Evolutionary conservation across 35 echinoderm and acorn worm genomes (phyloP), one percentile per base, ranked within the genome.

Genomic region (Apostichopus californicus): DNA sequence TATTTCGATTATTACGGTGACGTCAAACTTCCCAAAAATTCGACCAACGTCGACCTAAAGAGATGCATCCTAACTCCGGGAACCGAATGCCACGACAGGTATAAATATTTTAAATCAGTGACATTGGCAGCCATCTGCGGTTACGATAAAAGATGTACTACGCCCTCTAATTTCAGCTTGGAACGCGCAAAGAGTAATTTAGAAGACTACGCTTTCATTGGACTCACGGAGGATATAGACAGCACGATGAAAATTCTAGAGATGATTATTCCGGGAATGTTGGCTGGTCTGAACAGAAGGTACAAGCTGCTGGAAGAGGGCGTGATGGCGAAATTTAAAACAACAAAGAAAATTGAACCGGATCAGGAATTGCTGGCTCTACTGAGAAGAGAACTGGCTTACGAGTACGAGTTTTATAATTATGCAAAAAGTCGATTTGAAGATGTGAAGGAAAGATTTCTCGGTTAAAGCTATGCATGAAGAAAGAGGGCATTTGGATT

Each of bases 1-100:
- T 82, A 82, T 52, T 82, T 82, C 80, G 55, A 82, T 52, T 82
- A 82, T 82, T 82, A 82, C 80, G 80, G 80, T 24, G 80, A 82
- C 55, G 55, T 52, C 5, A 82, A 82, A 52, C 52, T 82, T 17
- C 46, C 80, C 9, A 82, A 82, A n/a, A 82, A 82, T 57, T 55
- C 46, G 6, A 82, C 80, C 34, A 57, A 82, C 13, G 80, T 82
- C 22, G 55, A 55, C 8, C 25, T 82, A 15, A 82, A 82, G 8
- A 57, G 23, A 5, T 82, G 80, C 18, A 82, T 82, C 46, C 34
- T 14, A 10, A 57, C 34, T 52, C 46, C 34, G 0, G 55, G 46
- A 13, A 82, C 46, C 0, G 80, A 82, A 57, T 82, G 80, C 80
- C 55, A 82, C 80, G 11, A 82, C 18, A 53, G 55, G 11, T 82